Evolutionary conservation across 1,140 invertebrate genomes (phyloP), one percentile per base, ranked within the genome.

Genomic region (Halictus rubicundus): DNA sequence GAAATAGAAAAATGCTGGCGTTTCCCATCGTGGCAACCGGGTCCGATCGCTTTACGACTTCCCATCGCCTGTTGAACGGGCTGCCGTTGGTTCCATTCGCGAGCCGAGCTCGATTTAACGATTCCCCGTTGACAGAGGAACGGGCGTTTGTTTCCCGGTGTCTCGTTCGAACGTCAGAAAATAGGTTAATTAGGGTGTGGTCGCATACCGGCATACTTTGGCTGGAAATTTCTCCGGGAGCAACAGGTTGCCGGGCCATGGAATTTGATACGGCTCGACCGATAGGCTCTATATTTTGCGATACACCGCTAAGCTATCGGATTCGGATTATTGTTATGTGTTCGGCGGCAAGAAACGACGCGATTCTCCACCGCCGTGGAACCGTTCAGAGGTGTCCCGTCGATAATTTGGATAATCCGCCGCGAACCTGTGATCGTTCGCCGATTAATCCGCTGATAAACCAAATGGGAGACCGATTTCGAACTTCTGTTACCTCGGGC

Each of bases 211-310:
- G 21, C 70, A 66, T 79, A 79, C 77, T 74, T 79, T 60, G 49
- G 70, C 59, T 68, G 78, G 71, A 66, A 79, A 79, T 79, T 74
- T 79, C 78, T 79, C 63, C 3, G 5, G n/a, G 49, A 74, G 78
- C 78, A 79, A 79, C 78, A 79, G 78, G 78, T 79, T 74, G 78
- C 23, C 69, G n/a, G 46, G 21, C 70, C 60, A 68, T 65, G 63
- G 78, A 79, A 79, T 79, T 79, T 74, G 70, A 74, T 79, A 74
- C 78, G 71, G 69, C 49, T 60, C 14, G 49, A 19, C 7, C 60
- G 78, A 74, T 74, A 68, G 78, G 70, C 71, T 74, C 32, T 61
- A 39, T 60, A 68, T 74, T 74, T 66, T n/a, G 71, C 52, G 27
- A 66, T 78, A 64, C 37, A 46, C 42, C 6, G 7, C 9, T 21